A percentile compares a stretch with the other conserved stretches of the same genome.
phyloP scores from a whole-genome alignment of 2,113 vertebrate genomes.

The Microcebus lehilahytsara region DNA sequence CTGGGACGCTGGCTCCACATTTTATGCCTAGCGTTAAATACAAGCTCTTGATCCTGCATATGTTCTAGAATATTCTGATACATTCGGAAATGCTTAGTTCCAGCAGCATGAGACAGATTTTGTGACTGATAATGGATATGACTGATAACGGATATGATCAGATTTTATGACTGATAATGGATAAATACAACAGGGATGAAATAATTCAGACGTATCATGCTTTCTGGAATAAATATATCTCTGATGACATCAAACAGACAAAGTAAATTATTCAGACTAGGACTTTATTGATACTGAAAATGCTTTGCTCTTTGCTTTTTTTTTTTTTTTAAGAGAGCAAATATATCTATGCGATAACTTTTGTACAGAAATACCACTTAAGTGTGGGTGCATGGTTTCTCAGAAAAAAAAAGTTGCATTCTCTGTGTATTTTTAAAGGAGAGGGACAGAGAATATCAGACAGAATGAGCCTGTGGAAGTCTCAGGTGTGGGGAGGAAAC shows the following conservation, averaged over 20 bases:
- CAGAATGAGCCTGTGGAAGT: background rate
- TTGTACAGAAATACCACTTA: background rate
- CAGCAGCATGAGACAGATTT: background rate
- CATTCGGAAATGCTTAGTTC: background rate
- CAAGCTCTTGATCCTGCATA: background rate
- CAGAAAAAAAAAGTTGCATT: background rate
- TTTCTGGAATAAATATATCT: background rate
- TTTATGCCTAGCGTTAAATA: background rate
- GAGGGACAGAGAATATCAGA: background rate
- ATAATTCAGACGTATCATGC: background rate
- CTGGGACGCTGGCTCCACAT: background rate
- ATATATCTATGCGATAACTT: background rate
- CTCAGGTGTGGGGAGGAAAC: background rate
- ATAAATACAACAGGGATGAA: background rate
- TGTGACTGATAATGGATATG: background rate
- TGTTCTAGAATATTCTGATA: background rate
- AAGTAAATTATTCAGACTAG: background rate
- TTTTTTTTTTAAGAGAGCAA: background rate
- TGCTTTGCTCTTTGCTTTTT: background rate
- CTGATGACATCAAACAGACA: background rate
- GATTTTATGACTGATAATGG: background rate
- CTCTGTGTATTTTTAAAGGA: background rate
- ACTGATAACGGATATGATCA: background rate
- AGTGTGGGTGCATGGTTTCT: background rate
- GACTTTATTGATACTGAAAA: background rate